Conservation (phyloP, 2,888 invertebrate species). For the Dilophus febrilis region DNA sequence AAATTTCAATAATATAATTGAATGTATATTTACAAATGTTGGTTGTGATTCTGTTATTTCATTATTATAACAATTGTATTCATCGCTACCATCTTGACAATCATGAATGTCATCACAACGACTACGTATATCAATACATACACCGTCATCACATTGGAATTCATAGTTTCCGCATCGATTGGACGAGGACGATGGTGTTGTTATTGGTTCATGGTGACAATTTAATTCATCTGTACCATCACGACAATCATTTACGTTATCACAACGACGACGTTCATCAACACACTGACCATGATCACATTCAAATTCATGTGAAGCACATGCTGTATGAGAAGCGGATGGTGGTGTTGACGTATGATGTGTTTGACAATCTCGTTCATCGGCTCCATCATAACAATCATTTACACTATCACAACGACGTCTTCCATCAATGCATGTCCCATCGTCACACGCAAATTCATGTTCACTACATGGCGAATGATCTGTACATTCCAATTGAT, state of each 20-base stretch:
- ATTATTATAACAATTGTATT: slow-evolving; percentile 22
- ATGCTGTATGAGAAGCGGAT: too few relatives aligned
- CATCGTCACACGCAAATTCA: slow-evolving; percentile 51
- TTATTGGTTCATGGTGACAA: slow-evolving; percentile 13
- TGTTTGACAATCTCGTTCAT: slow-evolving; percentile 44
- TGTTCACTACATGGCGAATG: slow-evolving; percentile 41
- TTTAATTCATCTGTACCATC: slow-evolving; percentile 43
- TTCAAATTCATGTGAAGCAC: slow-evolving; percentile 24
- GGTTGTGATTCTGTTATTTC: slow-evolving; percentile 1
- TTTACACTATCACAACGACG: slow-evolving; percentile 42
- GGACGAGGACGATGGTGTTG: too few relatives aligned
- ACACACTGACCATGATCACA: slow-evolving; percentile 36
- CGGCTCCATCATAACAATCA: slow-evolving; percentile 50
- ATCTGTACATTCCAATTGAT: too few relatives aligned
- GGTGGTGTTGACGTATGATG: too few relatives aligned
- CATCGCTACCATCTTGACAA: slow-evolving; percentile 45
- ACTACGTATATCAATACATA: slow-evolving; percentile 40
- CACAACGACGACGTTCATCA: slow-evolving; percentile 40
- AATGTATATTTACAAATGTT: too few relatives aligned
- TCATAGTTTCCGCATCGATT: slow-evolving; percentile 26
- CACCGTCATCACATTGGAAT: slow-evolving; percentile 37
- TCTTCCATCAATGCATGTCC: slow-evolving; percentile 44
- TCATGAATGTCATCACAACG: slow-evolving; percentile 42
- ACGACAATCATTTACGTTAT: slow-evolving; percentile 38
- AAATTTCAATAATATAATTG: too few relatives aligned